These are phyloP conservation scores for Oscheius onirici DNA, from an alignment of 2,888 invertebrate genomes.

Conservation along the genomic window DNA sequence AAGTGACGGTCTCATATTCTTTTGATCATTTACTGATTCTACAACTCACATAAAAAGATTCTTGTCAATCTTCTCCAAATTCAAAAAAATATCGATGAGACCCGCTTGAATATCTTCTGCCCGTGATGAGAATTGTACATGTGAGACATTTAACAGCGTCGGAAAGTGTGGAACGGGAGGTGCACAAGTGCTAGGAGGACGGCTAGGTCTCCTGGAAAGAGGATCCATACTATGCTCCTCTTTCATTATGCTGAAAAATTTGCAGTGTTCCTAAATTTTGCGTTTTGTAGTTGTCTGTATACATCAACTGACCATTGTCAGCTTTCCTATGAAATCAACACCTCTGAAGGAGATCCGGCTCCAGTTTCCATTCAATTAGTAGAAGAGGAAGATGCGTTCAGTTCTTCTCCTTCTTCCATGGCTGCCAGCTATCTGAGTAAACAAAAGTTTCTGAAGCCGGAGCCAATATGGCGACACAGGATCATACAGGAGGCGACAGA, in stretches of 20 bases:
- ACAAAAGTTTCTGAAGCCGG: constrained; percentile 22
- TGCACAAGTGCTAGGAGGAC: constrained; percentile 5
- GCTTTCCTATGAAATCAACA: neutral
- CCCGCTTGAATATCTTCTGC: constrained; percentile 59
- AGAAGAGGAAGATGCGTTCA: neutral
- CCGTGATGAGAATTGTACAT: constrained; percentile 49
- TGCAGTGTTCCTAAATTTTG: too few relatives aligned
- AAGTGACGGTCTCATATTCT: too few relatives aligned
- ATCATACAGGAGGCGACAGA: neutral
- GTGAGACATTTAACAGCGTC: constrained; percentile 46
- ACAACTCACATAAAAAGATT: constrained; percentile 60
- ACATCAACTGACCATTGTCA: neutral
- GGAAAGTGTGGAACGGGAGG: constrained; percentile 28
- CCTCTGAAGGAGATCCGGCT: constrained; percentile 4
- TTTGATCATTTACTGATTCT: too few relatives aligned
- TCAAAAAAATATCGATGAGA: constrained; percentile 59
- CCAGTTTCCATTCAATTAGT: constrained; percentile 28
- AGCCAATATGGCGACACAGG: constrained; percentile 3
- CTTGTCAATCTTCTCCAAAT: constrained; percentile 58
- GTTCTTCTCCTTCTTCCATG: constrained; percentile 7
- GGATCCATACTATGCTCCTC: constrained; percentile 25
- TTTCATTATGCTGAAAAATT: too few relatives aligned
- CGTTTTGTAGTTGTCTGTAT: too few relatives aligned
- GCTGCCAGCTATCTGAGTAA: constrained; percentile 11
- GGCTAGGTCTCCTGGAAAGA: constrained; percentile 1